A percentile compares a stretch with the other conserved stretches of the same genome.
These are phyloP conservation scores for Acleris laterana DNA, from an alignment of 2,888 invertebrate genomes.

Conservation along the genomic window DNA sequence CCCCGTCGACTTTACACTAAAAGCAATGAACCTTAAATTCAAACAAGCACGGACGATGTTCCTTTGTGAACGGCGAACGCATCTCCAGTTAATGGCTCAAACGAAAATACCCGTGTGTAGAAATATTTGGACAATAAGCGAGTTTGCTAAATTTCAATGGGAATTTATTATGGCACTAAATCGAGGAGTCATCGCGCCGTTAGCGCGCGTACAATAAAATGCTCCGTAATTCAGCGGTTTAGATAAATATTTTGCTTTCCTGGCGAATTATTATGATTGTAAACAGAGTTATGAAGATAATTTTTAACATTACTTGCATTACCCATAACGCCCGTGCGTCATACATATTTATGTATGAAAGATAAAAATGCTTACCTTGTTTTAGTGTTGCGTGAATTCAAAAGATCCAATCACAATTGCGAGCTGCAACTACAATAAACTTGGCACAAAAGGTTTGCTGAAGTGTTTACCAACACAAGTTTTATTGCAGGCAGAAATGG, in stretches of 20 bases:
- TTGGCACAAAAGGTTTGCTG: background rate
- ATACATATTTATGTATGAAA: no score
- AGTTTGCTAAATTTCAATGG: slow-evolving; percentile 66
- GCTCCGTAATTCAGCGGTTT: slow-evolving; percentile 40
- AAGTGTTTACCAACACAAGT: slow-evolving; percentile 16
- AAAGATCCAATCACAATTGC: slow-evolving; percentile 3
- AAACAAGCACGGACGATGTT: slow-evolving; percentile 48
- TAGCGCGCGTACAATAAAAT: slow-evolving; percentile 32
- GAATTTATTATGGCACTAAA: slow-evolving; percentile 67
- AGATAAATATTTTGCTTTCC: slow-evolving; percentile 31
- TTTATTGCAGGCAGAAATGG: slow-evolving; percentile 22
- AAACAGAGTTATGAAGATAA: slow-evolving; percentile 26
- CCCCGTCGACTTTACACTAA: slow-evolving; percentile 50
- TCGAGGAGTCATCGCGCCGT: slow-evolving; percentile 51
- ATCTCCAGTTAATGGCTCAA: slow-evolving; percentile 71
- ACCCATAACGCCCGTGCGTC: background rate
- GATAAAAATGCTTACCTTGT: slow-evolving; percentile 1
- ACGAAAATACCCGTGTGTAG: slow-evolving; percentile 69
- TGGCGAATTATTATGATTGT: slow-evolving; percentile 35
- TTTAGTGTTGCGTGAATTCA: slow-evolving; percentile 17
- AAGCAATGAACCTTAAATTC: slow-evolving; percentile 43
- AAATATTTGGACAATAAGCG: slow-evolving; percentile 72
- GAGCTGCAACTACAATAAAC: background rate
- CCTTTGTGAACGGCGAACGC: slow-evolving; percentile 47
- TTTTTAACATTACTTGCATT: slow-evolving; percentile 21